These are phyloP conservation scores for Drosophila oshimai DNA, from an alignment of 1,140 invertebrate genomes.

Conservation along the genomic window DNA sequence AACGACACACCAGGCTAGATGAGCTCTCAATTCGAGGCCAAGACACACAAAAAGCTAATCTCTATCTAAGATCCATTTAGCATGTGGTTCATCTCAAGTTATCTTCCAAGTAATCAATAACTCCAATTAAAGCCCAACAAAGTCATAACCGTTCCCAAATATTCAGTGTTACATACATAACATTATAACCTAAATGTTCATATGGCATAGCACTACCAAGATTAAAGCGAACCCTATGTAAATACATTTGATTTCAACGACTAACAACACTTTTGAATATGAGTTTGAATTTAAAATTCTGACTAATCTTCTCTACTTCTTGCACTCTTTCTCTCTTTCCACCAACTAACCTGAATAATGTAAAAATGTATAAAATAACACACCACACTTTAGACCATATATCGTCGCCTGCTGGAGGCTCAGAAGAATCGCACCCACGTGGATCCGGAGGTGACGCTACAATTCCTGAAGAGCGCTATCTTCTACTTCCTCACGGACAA, in stretches of 20 bases:
- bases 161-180: slow-evolving; percentile 68
- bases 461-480: slow-evolving; percentile 94
- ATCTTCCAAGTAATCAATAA: slow-evolving; percentile 24
- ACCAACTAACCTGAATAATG: slow-evolving; percentile 18
- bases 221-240: slow-evolving; percentile 51
- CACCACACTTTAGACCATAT: slow-evolving; percentile 87
- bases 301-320: slow-evolving; percentile 30
- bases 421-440: slow-evolving; percentile 86
- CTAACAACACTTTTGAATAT: slow-evolving; percentile 44
- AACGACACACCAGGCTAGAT: slow-evolving; percentile 32
- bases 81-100: slow-evolving; percentile 65
- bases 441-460: slow-evolving; percentile 93
- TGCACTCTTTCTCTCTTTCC: slow-evolving; percentile 39
- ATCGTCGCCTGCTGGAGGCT: slow-evolving; percentile 89
- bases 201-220: slow-evolving; percentile 54
- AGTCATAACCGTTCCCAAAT: slow-evolving; percentile 18
- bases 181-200: slow-evolving; percentile 65
- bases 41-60: slow-evolving; percentile 30
- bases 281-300: slow-evolving; percentile 1
- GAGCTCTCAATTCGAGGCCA: neutral
- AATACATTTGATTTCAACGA: slow-evolving; percentile 46
- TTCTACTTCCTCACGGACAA: slow-evolving; percentile 94
- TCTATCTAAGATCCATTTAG: slow-evolving; percentile 53
- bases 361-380: slow-evolving; percentile 2
- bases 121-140: slow-evolving; percentile 7